Percentiles rank a stretch among this genome's conserved stretches.
Conservation (phyloP, 92 coral and sea anemone genomes). For the Plumapathes pennacea region DNA sequence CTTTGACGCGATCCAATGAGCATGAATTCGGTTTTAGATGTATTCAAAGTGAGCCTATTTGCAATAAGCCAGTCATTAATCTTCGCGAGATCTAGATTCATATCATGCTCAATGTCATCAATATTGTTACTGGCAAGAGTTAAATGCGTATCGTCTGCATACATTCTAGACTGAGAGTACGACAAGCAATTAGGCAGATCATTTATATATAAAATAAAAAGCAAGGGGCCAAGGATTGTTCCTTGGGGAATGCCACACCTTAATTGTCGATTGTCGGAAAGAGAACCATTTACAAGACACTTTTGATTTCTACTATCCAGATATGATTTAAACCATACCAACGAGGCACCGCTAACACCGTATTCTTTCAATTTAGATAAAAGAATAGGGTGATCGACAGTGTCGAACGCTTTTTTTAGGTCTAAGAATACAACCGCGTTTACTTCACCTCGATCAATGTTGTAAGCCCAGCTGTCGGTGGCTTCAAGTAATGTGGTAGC, state of each 20-base stretch:
- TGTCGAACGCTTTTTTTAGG: too few species aligned
- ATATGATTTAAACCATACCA: too few species aligned
- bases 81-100: slow-evolving; percentile 11
- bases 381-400: too few species aligned
- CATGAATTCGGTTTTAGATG: slow-evolving; percentile 21
- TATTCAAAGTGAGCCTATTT: slow-evolving; percentile 26
- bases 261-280: too few species aligned
- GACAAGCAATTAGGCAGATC: slow-evolving; percentile 1
- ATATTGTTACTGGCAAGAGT: slow-evolving; percentile 24
- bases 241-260: slow-evolving; percentile 21
- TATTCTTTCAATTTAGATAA: too few species aligned
- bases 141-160: slow-evolving; percentile 21
- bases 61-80: slow-evolving; percentile 29
- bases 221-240: slow-evolving; percentile 1
- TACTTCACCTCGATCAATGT: too few species aligned
- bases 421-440: too few species aligned
- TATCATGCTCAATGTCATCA: slow-evolving; percentile 9
- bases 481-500: too few species aligned
- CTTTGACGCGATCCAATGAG: slow-evolving; percentile 23
- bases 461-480: too few species aligned
- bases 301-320: too few species aligned
- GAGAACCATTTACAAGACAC: too few species aligned
- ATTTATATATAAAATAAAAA: neutral
- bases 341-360: too few species aligned
- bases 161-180: slow-evolving; percentile 22